Base-by-base conservation (phyloP, 2,797 vertebrate genomes). In the Alcedo atthis region DNA sequence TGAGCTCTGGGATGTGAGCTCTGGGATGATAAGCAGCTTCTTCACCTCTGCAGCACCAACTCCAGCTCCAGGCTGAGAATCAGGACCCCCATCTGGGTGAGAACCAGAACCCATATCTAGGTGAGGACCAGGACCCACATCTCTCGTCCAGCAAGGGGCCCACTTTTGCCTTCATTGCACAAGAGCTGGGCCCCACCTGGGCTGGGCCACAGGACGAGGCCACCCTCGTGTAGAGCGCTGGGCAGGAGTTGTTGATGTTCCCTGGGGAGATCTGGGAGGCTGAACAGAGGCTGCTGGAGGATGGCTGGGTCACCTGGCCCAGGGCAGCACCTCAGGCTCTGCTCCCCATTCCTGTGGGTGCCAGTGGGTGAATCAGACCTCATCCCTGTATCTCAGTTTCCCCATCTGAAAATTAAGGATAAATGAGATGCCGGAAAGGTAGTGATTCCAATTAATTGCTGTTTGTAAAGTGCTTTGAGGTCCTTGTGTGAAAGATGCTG, bases 221-320 rank as follows among this genome's bases (percentile, higher is more conserved):
- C 62, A 3, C n/a, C 25, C 58, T 32, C 4, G 1, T 8, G 35
- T 3, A 20, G 48, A 54, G 53, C 8, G 28, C 32, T 2, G 3
- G 9, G 37, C 0, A 1, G 21, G 71, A 12, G 16, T 18, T 69
- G 42, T 12, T 0, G 1, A 11, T 0, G 0, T 33, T 15, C 45
- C 26, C 3, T 28, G 0, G 33, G 73, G 51, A 33, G 5, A 1
- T 10, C 5, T 14, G 30, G 43, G 53, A 58, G 40, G 20, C 55
- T 40, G 57, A 46, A 8, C 1, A 2, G 37, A 30, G 26, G 17
- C 12, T 46, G 30, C 5, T 13, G 30, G 70, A 69, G 11, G 16
- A 26, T 0, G 2, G 10, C 7, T 7, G 8, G 59, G 25, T 45
- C 33, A 48, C 45, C 12, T 25, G 42, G 26, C 46, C 63, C n/a